Conservation (phyloP, 2,797 vertebrate species). For the Danio albolineatus region DNA sequence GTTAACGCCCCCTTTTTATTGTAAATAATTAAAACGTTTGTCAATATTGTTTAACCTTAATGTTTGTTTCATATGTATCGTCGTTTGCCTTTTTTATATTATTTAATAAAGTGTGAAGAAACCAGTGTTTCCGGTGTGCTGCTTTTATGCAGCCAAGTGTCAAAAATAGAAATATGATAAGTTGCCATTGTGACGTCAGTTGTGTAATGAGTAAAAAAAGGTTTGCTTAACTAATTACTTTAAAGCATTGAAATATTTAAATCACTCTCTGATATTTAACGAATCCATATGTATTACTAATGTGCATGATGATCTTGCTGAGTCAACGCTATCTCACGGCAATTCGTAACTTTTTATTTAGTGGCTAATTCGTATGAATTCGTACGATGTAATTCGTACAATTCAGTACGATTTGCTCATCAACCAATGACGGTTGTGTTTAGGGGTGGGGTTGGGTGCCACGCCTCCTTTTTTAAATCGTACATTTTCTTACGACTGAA, state of each 20-base stretch:
- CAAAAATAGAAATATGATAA: not conserved
- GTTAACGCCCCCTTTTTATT: conserved; percentile 1
- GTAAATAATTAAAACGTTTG: conserved; percentile 7
- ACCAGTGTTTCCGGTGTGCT: not conserved
- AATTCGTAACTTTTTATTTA: no score
- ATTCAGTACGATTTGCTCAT: no score
- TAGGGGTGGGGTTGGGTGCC: no score
- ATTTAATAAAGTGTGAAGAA: conserved; percentile 33
- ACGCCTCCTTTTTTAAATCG: no score
- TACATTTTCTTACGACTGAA: no score
- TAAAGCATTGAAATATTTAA: not conserved
- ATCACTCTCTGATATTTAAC: not conserved
- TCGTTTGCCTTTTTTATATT: conserved; percentile 14
- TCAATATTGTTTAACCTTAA: not conserved
- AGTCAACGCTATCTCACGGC: no score
- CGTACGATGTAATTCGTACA: no score
- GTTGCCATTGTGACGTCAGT: not conserved
- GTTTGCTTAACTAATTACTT: not conserved
- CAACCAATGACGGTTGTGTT: no score
- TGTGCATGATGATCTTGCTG: no score
- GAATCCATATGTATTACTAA: not conserved
- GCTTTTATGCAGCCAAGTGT: not conserved
- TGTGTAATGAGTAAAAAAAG: not conserved
- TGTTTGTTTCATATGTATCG: conserved; percentile 18
- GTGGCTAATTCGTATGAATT: no score